These are phyloP conservation scores for Danio jaintianensis DNA, from an alignment of 2,797 vertebrate genomes.

Conservation along the genomic window DNA sequence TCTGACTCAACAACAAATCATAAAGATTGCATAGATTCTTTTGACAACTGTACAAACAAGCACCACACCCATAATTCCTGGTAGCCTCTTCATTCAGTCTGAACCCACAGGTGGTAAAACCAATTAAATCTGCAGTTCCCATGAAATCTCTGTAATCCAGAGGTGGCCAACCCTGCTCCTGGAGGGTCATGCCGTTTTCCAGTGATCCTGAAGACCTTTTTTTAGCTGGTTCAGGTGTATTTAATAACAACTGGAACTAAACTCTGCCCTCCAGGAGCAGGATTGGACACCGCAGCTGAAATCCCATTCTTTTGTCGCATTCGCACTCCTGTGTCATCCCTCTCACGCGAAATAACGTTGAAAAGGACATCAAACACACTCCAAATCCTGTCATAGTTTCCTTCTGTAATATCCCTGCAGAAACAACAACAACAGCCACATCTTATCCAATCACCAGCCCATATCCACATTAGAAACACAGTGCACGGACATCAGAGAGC, in stretches of 20 bases:
- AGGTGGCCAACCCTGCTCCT: not conserved
- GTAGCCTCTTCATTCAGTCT: constrained; percentile 10
- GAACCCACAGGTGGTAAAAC: not conserved
- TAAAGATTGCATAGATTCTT: not conserved
- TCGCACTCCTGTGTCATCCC: no score
- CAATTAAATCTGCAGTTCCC: not conserved
- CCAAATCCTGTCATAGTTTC: not conserved
- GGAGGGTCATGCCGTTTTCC: not conserved
- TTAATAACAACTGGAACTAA: not conserved
- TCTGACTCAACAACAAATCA: not conserved
- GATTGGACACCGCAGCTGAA: not conserved
- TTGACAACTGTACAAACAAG: constrained; percentile 9
- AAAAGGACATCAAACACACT: not conserved
- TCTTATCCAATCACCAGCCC: constrained; percentile 4
- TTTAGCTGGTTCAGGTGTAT: constrained; percentile 3
- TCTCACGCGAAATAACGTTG: not conserved
- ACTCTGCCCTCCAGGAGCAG: not conserved
- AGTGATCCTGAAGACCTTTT: not conserved
- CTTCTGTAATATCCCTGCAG: not conserved
- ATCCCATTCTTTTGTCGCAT: not conserved
- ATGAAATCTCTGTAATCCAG: not conserved
- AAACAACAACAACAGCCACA: not conserved
- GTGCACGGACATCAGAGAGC: not conserved
- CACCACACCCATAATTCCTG: constrained; percentile 1
- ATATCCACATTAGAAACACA: constrained; percentile 13